Percentiles rank a stretch among this genome's conserved stretches.
phyloP scores from a whole-genome alignment of 2,797 vertebrate genomes.

The Eurystomus glaucurus region DNA sequence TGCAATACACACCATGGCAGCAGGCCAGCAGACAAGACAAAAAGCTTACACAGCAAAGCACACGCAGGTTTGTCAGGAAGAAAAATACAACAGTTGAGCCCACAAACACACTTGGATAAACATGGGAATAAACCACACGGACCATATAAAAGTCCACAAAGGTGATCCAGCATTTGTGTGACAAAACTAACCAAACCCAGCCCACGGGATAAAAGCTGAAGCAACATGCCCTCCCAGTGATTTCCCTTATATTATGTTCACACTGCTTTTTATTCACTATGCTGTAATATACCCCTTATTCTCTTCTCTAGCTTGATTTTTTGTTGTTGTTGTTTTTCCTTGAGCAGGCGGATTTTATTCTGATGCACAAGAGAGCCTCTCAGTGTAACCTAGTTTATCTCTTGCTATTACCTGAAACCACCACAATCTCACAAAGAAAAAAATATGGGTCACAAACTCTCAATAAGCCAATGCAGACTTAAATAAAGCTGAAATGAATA shows the following conservation, averaged over 20 bases:
- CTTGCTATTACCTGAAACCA: neutral
- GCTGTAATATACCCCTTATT: neutral
- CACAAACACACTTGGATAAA: neutral
- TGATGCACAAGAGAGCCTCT: neutral
- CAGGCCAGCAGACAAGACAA: neutral
- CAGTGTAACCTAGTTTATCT: conserved; percentile 41
- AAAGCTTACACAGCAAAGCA: neutral
- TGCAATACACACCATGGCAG: neutral
- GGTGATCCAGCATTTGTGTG: neutral
- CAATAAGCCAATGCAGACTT: conserved; percentile 30
- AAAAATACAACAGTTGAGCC: neutral
- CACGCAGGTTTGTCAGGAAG: neutral
- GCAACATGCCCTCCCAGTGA: neutral
- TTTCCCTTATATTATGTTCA: neutral
- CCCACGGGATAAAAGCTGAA: neutral
- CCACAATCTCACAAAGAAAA: neutral
- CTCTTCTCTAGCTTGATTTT: neutral
- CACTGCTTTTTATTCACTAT: neutral
- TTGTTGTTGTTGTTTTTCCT: neutral
- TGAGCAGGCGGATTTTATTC: neutral
- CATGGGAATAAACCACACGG: neutral
- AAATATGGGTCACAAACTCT: neutral
- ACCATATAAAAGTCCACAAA: rapidly evolving
- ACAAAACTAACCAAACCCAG: neutral
- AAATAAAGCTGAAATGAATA: conserved; percentile 30